These are phyloP conservation scores for Drosophila sp. DNA, from an alignment of 1,140 invertebrate genomes.

Conservation along the genomic window DNA sequence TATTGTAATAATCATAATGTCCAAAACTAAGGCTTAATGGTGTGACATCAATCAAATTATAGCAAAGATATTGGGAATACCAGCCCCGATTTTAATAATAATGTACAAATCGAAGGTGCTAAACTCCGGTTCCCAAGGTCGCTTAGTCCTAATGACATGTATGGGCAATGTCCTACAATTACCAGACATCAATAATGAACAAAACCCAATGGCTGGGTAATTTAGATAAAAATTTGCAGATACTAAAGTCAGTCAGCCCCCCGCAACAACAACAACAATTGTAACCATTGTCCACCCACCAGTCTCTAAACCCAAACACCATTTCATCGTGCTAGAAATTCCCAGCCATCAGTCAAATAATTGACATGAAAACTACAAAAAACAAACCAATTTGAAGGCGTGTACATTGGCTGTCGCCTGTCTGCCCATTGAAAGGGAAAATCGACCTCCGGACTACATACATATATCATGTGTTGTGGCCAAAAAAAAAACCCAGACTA, in stretches of 20 bases:
- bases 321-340: slow-evolving; percentile 32
- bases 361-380: slow-evolving; percentile 9
- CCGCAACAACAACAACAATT: slow-evolving; percentile 21
- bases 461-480: slow-evolving; percentile 34
- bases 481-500: slow-evolving; percentile 1
- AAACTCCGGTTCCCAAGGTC: neutral
- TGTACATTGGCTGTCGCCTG: slow-evolving; percentile 22
- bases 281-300: slow-evolving; percentile 32
- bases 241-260: slow-evolving; percentile 30
- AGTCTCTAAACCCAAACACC: neutral
- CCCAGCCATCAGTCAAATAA: slow-evolving; percentile 33
- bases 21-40: too few species aligned
- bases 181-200: slow-evolving; percentile 55
- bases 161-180: slow-evolving; percentile 39
- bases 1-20: too few species aligned
- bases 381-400: slow-evolving; percentile 27
- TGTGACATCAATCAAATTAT: too few species aligned
- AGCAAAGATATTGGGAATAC: too few species aligned
- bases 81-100: neutral
- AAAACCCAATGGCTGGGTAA: slow-evolving; percentile 34
- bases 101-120: slow-evolving; percentile 1
- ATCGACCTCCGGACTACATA: slow-evolving; percentile 7
- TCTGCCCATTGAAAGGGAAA: slow-evolving; percentile 25
- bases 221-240: slow-evolving; percentile 48
- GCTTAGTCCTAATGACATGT: slow-evolving; percentile 34